phyloP scores from a whole-genome alignment of 2,113 vertebrate genomes.

The Chionodraco myersi region DNA sequence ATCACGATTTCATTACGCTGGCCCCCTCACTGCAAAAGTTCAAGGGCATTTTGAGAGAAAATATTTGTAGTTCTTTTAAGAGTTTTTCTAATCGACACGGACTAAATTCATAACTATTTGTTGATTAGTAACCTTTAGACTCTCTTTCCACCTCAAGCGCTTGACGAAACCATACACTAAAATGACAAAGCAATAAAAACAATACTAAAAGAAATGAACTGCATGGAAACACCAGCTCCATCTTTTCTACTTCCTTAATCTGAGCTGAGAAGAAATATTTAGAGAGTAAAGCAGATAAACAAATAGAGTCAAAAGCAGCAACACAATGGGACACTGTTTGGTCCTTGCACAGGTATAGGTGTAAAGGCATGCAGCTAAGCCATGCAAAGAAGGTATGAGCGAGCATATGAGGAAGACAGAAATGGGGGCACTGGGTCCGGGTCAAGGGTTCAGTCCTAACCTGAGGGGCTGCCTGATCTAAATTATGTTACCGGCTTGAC shows the following conservation, averaged over 20 bases:
- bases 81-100: neutral
- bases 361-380: constrained; percentile 15
- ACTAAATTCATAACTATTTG: neutral
- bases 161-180: neutral
- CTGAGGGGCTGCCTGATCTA: constrained; percentile 54
- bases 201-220: neutral
- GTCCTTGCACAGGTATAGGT: constrained; percentile 35
- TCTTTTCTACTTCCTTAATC: neutral
- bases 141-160: neutral
- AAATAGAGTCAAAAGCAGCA: neutral
- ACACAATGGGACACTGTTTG: constrained; percentile 12
- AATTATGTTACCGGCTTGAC: constrained; percentile 66
- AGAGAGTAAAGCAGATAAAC: constrained; percentile 5
- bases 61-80: neutral
- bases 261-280: constrained; percentile 1
- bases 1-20: constrained; percentile 52
- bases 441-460: constrained; percentile 76
- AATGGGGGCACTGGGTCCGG: constrained; percentile 55
- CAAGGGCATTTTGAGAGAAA: constrained; percentile 20
- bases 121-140: constrained; percentile 17
- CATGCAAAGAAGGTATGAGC: constrained; percentile 23
- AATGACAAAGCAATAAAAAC: neutral
- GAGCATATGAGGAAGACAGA: constrained; percentile 27
- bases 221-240: neutral
- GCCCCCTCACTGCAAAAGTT: constrained; percentile 27